Evolutionary conservation across 2,888 invertebrate species (phyloP).

Genomic region (Lordiphosa andalusiaca): DNA sequence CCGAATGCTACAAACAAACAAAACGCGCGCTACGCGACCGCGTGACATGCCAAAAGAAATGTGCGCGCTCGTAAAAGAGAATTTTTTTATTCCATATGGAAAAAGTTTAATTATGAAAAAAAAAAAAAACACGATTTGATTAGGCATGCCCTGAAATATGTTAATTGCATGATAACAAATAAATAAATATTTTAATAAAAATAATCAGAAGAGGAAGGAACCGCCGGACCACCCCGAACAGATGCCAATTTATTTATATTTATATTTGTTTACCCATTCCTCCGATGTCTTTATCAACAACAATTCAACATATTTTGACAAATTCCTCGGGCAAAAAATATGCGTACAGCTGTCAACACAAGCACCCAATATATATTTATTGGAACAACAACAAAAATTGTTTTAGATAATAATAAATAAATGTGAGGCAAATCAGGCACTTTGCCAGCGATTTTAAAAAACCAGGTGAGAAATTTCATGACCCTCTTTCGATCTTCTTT

Average conservation of each 20-base stretch:
- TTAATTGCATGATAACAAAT: slow-evolving; percentile 28
- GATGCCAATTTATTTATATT: slow-evolving; percentile 30
- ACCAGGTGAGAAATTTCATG: too few species aligned
- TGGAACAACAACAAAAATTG: slow-evolving; percentile 28
- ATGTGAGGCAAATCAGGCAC: slow-evolving; percentile 25
- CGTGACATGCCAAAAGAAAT: slow-evolving; percentile 58
- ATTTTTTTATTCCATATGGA: slow-evolving; percentile 21
- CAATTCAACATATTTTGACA: slow-evolving; percentile 52
- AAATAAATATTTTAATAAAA: not conserved
- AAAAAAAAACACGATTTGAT: slow-evolving; percentile 30
- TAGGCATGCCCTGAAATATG: slow-evolving; percentile 23
- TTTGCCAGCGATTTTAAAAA: slow-evolving; percentile 27
- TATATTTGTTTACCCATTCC: slow-evolving; percentile 49
- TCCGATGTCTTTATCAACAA: slow-evolving; percentile 55
- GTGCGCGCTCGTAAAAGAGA: slow-evolving; percentile 21
- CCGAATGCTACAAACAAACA: slow-evolving; percentile 27
- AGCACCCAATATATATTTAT: slow-evolving; percentile 54
- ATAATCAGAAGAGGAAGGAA: slow-evolving; percentile 17
- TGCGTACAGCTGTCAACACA: slow-evolving; percentile 49
- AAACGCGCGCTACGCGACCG: slow-evolving; percentile 42
- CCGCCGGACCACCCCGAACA: not conserved
- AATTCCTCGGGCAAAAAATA: slow-evolving; percentile 34
- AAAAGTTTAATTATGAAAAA: slow-evolving; percentile 12
- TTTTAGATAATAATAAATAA: slow-evolving; percentile 18
- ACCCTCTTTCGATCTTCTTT: too few species aligned